Evolutionary conservation across 30 jellyfish, hydroid and myxozoan species (phyloP), one percentile per base, ranked within the genome.

Genomic region (Cassiopea xamachana): DNA sequence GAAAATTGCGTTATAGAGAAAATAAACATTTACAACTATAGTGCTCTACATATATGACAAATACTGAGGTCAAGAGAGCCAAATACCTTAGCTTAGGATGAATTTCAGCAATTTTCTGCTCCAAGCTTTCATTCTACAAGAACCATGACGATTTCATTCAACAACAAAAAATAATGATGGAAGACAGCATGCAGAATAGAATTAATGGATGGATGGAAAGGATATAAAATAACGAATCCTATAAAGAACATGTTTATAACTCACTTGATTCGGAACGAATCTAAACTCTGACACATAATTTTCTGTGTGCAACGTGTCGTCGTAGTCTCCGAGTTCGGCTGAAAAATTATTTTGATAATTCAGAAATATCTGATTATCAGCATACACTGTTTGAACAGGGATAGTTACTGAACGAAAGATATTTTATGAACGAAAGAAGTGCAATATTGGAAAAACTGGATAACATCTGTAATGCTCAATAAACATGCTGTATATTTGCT

Each of bases 321-420:
- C 99, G 61, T 92, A 96, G 72, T 96, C 99, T 1, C 99, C 99
- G 16, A 96, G 97, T 73, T 96, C 99, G 70, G 99, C 99, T 96
- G 55, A 47, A 90, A 69, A 45, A 47, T 48, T 17, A 10, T 10
- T 77, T 9, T 44, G 4, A 77, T 1, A 16, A 1, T 51, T n/a
- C 7, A 3, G 6, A 43, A 46, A 46, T 43, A 77, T 39, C 86
- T 27, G 47, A 77, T 43, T n/a, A n/a, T n/a, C n/a, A n/a, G n/a
- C n/a, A n/a, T n/a, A n/a, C n/a, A n/a, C n/a, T n/a, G n/a, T n/a
- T n/a, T n/a, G n/a, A n/a, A n/a, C n/a, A n/a, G n/a, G n/a, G n/a
- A n/a, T n/a, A n/a, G n/a, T n/a, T n/a, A n/a, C n/a, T n/a, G n/a
- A n/a, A n/a, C n/a, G n/a, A n/a, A n/a, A n/a, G n/a, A n/a, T n/a